Evolutionary conservation across 2,888 invertebrate genomes (phyloP), one percentile per base, ranked within the genome.

Genomic region (Chrysomela aeneicollis): DNA sequence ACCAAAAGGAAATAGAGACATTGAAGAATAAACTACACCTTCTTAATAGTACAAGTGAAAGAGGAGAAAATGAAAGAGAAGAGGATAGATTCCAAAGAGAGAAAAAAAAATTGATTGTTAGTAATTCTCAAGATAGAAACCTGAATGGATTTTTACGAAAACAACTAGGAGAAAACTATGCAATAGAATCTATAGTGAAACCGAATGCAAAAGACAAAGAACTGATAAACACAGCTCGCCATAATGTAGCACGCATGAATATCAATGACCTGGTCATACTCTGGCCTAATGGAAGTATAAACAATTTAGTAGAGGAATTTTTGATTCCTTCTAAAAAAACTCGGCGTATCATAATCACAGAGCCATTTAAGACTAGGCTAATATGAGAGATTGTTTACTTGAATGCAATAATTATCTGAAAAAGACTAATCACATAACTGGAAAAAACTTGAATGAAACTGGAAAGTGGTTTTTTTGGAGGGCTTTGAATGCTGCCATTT

Each of bases 261-360:
- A 50, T 50, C 1, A 50, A 50, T 50, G 50, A 50, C 50, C 17
- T 50, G 50, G 50, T 50, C 50, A 50, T 50, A 21, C 50, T 50
- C 22, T 50, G 50, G 50, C 50, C 50, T 6, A 50, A 50, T 50
- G 21, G 9, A 50, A 4, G 21, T 50, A 50, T 19, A 50, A 50
- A 2, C 2, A 50, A 50, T 50, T 50, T 10, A 50, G 50, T 50
- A 26, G 22, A 49, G 15, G 12, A 49, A 6, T 49, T 49, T 15
- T 49, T 49, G 6, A 49, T 49, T 17, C 18, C 49, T 15, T 49
- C 49, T 19, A 2, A 49, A 17, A 49, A 19, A n/a, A 49, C n/a
- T 17, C 49, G 49, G 15, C 49, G 49, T 15, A 49, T 49, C 49
- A 49, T 49, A 10, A 49, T 49, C 17, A 49, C 49, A 8, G 18